Conservation (phyloP, 2,113 vertebrate species). For the Psephotus haematonotus region DNA sequence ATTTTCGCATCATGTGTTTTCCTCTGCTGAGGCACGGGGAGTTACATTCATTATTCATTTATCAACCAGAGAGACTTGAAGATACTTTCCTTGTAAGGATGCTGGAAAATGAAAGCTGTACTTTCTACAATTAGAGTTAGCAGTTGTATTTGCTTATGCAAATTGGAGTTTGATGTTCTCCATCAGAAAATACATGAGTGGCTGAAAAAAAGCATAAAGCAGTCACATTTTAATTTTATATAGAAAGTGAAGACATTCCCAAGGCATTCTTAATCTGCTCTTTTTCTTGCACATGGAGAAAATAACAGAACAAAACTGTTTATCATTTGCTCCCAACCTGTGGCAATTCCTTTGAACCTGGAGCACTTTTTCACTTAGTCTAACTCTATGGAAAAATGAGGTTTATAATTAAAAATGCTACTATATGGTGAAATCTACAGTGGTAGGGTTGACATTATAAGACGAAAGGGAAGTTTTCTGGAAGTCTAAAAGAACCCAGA, state of each 20-base stretch:
- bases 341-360: not conserved
- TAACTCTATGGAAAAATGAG: not conserved
- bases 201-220: not conserved
- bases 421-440: not conserved
- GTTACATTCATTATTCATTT: constrained; percentile 6
- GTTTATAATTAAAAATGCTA: not conserved
- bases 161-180: not conserved
- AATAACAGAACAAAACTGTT: not conserved
- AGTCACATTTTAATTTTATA: not conserved
- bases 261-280: not conserved
- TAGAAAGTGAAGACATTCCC: not conserved
- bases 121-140: not conserved
- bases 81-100: not conserved
- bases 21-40: not conserved
- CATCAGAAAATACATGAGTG: not conserved
- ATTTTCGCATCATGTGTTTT: not conserved
- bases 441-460: not conserved
- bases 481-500: not conserved
- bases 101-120: not conserved
- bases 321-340: not conserved
- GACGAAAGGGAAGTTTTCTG: not conserved
- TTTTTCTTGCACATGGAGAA: not conserved
- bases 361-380: not conserved
- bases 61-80: not conserved
- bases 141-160: not conserved